phyloP scores from a whole-genome alignment of 2,888 invertebrate genomes.

The Phaedon cochleariae region DNA sequence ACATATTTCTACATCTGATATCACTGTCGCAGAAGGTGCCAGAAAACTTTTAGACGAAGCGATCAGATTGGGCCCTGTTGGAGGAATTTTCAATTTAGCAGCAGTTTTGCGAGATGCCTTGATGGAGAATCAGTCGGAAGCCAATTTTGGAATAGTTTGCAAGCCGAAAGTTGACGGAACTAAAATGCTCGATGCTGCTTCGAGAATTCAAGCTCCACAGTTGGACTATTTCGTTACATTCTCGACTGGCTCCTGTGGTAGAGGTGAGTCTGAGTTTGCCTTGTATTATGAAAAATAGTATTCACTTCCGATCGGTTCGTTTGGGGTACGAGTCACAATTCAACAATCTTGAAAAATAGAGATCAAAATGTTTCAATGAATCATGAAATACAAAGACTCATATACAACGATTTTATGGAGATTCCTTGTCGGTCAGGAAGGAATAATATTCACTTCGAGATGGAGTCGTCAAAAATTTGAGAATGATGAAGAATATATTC shows the following conservation, averaged over 20 bases:
- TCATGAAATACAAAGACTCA: no score
- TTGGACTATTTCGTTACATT: conserved; percentile 93
- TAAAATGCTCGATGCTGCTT: conserved; percentile 78
- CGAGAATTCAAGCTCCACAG: conserved; percentile 78
- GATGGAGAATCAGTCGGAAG: conserved; percentile 78
- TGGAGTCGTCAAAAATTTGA: no score
- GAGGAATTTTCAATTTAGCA: conserved; percentile 90
- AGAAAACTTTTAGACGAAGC: conserved; percentile 72
- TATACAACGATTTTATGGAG: no score
- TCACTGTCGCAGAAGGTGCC: conserved; percentile 76
- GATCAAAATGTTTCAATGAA: no score
- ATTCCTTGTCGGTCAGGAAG: no score
- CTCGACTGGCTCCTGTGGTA: conserved; percentile 94
- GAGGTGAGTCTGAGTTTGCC: no score
- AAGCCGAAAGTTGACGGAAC: conserved; percentile 87
- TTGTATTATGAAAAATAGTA: no score
- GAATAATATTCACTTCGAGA: no score
- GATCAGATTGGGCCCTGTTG: conserved; percentile 72
- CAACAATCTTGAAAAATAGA: no score
- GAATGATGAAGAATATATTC: no score
- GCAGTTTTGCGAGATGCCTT: conserved; percentile 79
- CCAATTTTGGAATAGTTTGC: conserved; percentile 76
- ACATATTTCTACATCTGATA: conserved; percentile 74
- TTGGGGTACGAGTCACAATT: no score
- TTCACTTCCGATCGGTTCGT: no score